A percentile compares a stretch with the other conserved stretches of the same genome.
Conservation (phyloP, 1,140 invertebrate genomes). For the Harlomillsia oculata region DNA sequence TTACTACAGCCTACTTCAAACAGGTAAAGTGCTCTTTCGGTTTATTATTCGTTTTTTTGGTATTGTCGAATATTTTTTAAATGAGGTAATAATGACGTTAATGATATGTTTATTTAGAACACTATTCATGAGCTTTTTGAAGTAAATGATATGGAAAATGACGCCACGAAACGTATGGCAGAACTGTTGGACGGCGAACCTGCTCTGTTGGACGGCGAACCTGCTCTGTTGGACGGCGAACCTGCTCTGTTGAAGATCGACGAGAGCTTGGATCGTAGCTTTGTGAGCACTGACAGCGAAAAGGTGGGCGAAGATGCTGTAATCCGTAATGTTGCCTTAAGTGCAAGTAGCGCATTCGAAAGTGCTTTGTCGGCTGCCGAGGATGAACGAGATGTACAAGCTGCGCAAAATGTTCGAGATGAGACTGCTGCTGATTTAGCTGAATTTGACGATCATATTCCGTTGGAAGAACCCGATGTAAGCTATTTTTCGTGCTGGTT, state of each 20-base stretch:
- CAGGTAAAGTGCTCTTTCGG: slow-evolving; percentile 60
- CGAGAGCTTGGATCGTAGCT: no score
- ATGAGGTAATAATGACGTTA: slow-evolving; percentile 26
- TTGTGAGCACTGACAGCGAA: no score
- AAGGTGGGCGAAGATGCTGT: neutral
- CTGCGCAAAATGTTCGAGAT: slow-evolving; percentile 77
- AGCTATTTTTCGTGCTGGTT: neutral
- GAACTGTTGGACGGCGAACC: neutral
- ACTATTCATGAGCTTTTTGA: slow-evolving; percentile 7
- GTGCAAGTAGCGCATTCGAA: slow-evolving; percentile 47
- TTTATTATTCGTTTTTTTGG: no score
- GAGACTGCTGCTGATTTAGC: slow-evolving; percentile 88
- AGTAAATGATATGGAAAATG: slow-evolving; percentile 13
- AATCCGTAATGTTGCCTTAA: neutral
- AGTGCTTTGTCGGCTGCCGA: slow-evolving; percentile 79
- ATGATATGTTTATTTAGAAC: neutral
- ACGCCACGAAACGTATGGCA: neutral
- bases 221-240: neutral
- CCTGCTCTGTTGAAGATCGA: neutral
- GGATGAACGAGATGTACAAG: slow-evolving; percentile 87
- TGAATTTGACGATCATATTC: slow-evolving; percentile 94
- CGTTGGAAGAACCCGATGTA: slow-evolving; percentile 57
- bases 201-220: no score
- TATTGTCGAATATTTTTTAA: no score
- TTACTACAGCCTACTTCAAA: slow-evolving; percentile 95